Base-by-base conservation (phyloP, 2,797 vertebrate genomes). In the Pteropus rufus region DNA sequence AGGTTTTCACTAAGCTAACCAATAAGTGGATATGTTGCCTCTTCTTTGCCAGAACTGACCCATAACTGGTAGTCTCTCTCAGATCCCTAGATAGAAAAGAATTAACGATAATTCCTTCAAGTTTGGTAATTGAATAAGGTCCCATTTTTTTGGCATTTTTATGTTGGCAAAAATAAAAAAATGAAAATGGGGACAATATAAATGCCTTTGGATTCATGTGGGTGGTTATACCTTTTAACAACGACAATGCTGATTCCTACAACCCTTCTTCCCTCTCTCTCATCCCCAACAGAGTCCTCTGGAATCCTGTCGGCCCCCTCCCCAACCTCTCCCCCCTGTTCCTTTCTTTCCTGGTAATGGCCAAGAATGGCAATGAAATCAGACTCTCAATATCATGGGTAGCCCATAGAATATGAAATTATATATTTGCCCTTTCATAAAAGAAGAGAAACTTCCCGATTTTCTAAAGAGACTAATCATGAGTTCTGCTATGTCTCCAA, bases 31-130 rank as follows among this genome's bases (percentile, higher is more conserved):
- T 36, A 36, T 36, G 36, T 36, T 36, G 36, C 36, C 36, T 36
- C 36, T 36, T 99, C 99, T 97, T 99, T 99, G 96, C 99, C 99
- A 97, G 99, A 99, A 98, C 98, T 99, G 98, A 99, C 99, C 99
- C 99, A 99, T 75, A 99, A 97, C 77, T 99, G 98, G 98, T 99
- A 99, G 98, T 99, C 99, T 98, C 99, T 99, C 76, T 99, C 98
- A 96, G 98, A 99, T 67, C 99, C 99, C 99, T 97, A 19, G 36
- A 98, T 97, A 97, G 2, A 89, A 97, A 97, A 97, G 23, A 93
- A 93, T 69, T 72, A 90, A 93, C 54, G 90, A 65, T 84, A 69
- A 46, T 77, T 62, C 15, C 82, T 87, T 95, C 64, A 94, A 4
- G 12, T 76, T 89, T 58, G 24, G 9, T 76, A 84, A 52, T 14